Base-by-base conservation (phyloP, 1,140 invertebrate genomes). In the Octopus sinensis region DNA sequence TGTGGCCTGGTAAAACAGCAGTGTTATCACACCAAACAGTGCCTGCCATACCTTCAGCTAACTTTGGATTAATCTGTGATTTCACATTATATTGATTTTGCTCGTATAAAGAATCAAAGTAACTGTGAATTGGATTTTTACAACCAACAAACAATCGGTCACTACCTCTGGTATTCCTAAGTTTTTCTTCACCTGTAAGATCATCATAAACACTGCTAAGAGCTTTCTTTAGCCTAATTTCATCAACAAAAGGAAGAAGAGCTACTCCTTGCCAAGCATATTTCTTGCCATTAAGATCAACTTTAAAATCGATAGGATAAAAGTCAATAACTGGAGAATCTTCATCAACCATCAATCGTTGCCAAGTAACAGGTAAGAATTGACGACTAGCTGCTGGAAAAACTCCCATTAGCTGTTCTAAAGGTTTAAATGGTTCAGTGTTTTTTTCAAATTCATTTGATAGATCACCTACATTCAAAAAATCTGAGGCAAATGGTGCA, bases 401-500 rank as follows among this genome's bases (percentile, higher is more conserved):
- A 81, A 99, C 98, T 78, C 97, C 95, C 98, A 99, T 99, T 82
- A 99, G 91, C 92, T 99, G 98, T 91, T 99, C 97, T 85, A 99
- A 91, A 4, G 98, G 98, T 83, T 95, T 95, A 90, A 99, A 99
- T 30, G 97, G 97, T 89, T 94, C 91, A 0, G 97, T 98, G 76
- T 94, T 94, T 88, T 93, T 95, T 87, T 96, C 95, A 92, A 99
- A 99, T 87, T 95, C 93, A 0, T 95, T 96, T 75, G 95, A 94
- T 4, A 98, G 91, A 12, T 95, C 94, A 78, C 93, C 93, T 68
- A 99, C 96, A 88, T 98, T 96, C 51, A 96, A 93, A 91, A 99
- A 99, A 92, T 99, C 98, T 4, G 97, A 99, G 5, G 98, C 98
- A 92, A 99, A 99, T n/a, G 98, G 98, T 4, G 98, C 98, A 93